Percentiles rank a stretch among this genome's conserved stretches.
phyloP scores from a whole-genome alignment of 1,140 invertebrate species.

The Idris sp. region DNA sequence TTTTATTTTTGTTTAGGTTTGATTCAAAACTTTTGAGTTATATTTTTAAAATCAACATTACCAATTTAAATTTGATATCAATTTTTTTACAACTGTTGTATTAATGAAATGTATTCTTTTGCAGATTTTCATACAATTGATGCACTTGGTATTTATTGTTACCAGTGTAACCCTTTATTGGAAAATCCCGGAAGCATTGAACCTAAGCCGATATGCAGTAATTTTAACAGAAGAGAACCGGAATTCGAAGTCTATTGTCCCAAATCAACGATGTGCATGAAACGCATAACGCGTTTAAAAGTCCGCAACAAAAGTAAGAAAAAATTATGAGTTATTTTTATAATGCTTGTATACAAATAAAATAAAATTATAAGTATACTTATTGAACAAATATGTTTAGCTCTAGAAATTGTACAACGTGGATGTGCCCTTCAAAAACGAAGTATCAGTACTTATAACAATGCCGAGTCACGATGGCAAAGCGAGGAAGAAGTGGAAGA shows the following conservation, averaged over 20 bases:
- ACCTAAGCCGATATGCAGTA: conserved; percentile 78
- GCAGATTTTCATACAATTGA: no score
- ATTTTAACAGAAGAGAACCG: conserved; percentile 84
- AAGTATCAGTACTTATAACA: conserved; percentile 78
- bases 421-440: conserved; percentile 86
- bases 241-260: conserved; percentile 85
- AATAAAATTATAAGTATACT: neutral
- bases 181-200: conserved; percentile 76
- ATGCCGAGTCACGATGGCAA: conserved; percentile 81
- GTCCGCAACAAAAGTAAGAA: conserved; percentile 81
- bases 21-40: no score
- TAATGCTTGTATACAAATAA: no score
- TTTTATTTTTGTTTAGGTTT: no score
- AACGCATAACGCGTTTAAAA: conserved; percentile 82
- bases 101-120: no score
- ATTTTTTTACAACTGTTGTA: no score
- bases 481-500: conserved; percentile 81
- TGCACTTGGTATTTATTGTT: conserved; percentile 80
- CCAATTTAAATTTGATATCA: no score
- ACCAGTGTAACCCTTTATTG: conserved; percentile 83
- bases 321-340: neutral
- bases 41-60: no score
- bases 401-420: conserved; percentile 68
- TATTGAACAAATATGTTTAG: no score
- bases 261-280: conserved; percentile 89